These are phyloP conservation scores for Meliscaeva auricollis DNA, from an alignment of 2,888 invertebrate species.

Conservation along the genomic window DNA sequence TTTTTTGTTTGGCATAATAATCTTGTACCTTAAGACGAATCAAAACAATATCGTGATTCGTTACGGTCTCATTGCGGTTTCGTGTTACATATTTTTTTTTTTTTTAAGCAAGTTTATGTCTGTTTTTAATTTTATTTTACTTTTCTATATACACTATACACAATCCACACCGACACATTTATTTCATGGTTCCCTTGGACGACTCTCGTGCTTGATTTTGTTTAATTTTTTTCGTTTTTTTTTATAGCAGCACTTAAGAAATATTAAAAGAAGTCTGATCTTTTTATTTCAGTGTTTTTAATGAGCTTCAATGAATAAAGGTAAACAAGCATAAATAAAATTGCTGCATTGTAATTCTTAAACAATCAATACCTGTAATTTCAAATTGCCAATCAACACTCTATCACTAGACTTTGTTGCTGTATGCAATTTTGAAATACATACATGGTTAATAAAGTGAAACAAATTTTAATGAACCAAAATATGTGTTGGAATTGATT, in stretches of 20 bases:
- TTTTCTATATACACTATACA: slow-evolving; percentile 4
- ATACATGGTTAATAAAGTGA: slow-evolving; percentile 14
- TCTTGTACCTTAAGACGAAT: slow-evolving; percentile 28
- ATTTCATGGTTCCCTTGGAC: slow-evolving; percentile 32
- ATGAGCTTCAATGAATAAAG: slow-evolving; percentile 10
- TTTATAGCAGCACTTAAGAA: slow-evolving; percentile 2
- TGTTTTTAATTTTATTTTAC: slow-evolving; percentile 37
- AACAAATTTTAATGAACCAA: slow-evolving; percentile 8
- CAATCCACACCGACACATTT: slow-evolving; percentile 34
- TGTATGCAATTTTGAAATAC: slow-evolving; percentile 20
- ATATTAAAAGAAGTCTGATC: slow-evolving; percentile 1
- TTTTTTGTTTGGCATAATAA: slow-evolving; percentile 29
- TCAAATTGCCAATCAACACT: slow-evolving; percentile 24
- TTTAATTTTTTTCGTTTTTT: slow-evolving; percentile 14
- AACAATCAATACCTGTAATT: slow-evolving; percentile 23
- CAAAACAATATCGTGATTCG: slow-evolving; percentile 55
- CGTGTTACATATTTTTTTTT: slow-evolving; percentile 46
- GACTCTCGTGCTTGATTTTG: slow-evolving; percentile 23
- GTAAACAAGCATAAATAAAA: slow-evolving; percentile 5
- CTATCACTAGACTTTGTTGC: background rate
- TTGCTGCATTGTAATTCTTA: slow-evolving; percentile 11
- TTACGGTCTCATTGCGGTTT: slow-evolving; percentile 71
- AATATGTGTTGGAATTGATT: slow-evolving; percentile 7
- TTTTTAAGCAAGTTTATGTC: slow-evolving; percentile 22
- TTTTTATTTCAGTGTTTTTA: background rate